phyloP scores from a whole-genome alignment of 2,113 vertebrate genomes.

The Andinoacara biseriatus region DNA sequence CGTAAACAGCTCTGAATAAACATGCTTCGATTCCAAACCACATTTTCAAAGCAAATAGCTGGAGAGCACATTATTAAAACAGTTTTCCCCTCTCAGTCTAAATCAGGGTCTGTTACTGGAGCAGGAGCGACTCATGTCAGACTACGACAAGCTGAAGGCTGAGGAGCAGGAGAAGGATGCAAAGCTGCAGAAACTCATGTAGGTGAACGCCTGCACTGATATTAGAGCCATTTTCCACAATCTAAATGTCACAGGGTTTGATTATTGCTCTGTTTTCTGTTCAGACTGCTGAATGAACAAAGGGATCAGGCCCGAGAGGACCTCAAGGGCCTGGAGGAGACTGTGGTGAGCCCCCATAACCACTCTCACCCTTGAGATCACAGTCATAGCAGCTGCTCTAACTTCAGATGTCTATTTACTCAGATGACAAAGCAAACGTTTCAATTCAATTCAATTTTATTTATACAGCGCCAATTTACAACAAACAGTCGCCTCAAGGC shows the following conservation, averaged over 20 bases:
- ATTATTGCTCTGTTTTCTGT: slow-evolving; percentile 19
- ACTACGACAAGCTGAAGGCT: slow-evolving; percentile 89
- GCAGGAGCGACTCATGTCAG: slow-evolving; percentile 88
- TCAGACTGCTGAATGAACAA: slow-evolving; percentile 90
- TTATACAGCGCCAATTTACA: too few relatives aligned
- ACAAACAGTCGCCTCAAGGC: too few relatives aligned
- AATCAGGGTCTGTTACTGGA: slow-evolving; percentile 93
- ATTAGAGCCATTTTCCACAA: not conserved
- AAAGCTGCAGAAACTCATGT: slow-evolving; percentile 83
- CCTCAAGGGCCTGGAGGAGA: slow-evolving; percentile 93
- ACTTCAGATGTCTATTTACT: not conserved
- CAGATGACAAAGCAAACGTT: not conserved
- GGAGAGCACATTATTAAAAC: not conserved
- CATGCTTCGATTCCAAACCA: not conserved
- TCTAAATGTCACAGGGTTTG: not conserved
- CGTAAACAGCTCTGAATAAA: not conserved
- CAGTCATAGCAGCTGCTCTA: not conserved
- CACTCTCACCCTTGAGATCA: not conserved
- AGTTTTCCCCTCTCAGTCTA: slow-evolving; percentile 73
- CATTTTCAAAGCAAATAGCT: not conserved
- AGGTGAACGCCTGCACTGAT: not conserved
- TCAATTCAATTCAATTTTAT: too few relatives aligned
- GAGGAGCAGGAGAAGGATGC: slow-evolving; percentile 90
- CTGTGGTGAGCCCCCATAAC: slow-evolving; percentile 85
- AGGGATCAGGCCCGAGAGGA: slow-evolving; percentile 92